Evolutionary conservation across 2,888 invertebrate species (phyloP), one percentile per base, ranked within the genome.

Genomic region (Leptodirus hochenwartii): DNA sequence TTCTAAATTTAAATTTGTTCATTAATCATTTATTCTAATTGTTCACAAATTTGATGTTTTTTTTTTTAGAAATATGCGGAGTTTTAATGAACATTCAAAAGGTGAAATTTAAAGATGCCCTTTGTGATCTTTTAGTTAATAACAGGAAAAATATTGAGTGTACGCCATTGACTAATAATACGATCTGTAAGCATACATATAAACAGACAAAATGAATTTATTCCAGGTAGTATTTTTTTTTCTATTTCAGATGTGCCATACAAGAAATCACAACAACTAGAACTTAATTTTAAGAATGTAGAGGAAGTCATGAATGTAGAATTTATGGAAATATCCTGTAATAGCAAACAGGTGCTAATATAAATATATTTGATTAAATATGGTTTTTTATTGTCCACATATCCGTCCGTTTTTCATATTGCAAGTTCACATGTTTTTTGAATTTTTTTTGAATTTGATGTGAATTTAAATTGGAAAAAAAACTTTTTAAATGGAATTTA

Each of bases 61-160:
- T 15, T 4, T 22, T 35, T 39, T 9, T 25, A 41, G 40, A 39
- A 31, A 32, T 39, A 11, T 40, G 39, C 24, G 39, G 41, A 9
- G 15, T 41, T 13, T 34, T 38, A 4, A 25, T 41, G 28, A 39
- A 38, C 29, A 17, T 29, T 10, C 10, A 38, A 37, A 22, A 14
- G 23, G 6, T 15, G 8, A 16, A 15, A 30, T 15, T 8, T 17
- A 29, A 27, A 15, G 24, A 32, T 10, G 17, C 31, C 5, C 13
- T 28, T 22, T 38, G 38, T 28, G 26, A 31, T 14, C 17, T 33
- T 3, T 17, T 38, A 13, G 9, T 27, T 5, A 33, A 34, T 15
- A 29, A 27, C 15, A 22, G 22, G 26, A 25, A 26, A 15, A 22
- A 26, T 12, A 1, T 37, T 4, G 30, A 36, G 5, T 36, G 38